Conservation (phyloP, 2,113 vertebrate species). For the Ardeotis arabs region DNA sequence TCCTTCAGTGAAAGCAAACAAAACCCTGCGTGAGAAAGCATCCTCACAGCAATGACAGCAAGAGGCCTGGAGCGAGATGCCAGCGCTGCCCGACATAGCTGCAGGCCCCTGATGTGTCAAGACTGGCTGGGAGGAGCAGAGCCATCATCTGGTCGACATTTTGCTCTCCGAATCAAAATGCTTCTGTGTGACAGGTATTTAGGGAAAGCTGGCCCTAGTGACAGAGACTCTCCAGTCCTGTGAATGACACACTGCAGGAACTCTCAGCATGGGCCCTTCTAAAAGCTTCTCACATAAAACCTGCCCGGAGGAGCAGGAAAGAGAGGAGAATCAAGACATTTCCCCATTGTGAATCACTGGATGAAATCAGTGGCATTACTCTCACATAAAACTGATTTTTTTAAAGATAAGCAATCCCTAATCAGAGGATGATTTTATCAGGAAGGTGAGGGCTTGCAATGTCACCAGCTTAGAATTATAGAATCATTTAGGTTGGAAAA, state of each 20-base stretch:
- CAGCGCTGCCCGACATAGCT: fast-evolving
- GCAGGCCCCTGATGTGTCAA: fast-evolving
- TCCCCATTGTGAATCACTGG: neutral
- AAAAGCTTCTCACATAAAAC: constrained; percentile 9
- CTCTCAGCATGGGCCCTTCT: neutral
- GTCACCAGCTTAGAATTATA: neutral
- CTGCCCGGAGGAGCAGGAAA: neutral
- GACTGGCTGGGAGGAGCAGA: neutral
- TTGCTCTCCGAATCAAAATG: neutral
- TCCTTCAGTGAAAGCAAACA: neutral
- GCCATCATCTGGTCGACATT: fast-evolving
- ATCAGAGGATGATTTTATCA: neutral
- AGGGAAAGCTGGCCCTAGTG: neutral
- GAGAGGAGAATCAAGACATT: neutral
- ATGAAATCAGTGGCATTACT: neutral
- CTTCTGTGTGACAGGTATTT: neutral
- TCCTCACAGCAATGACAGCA: neutral
- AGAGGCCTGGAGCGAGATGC: fast-evolving
- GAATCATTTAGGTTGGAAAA: no score
- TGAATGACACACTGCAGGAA: neutral
- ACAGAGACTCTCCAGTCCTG: neutral
- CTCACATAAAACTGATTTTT: neutral
- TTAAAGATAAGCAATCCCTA: constrained; percentile 8
- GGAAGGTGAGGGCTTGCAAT: neutral
- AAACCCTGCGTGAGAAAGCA: neutral